phyloP scores from a whole-genome alignment of 2,113 vertebrate genomes.

The Pseudolaguvia tuberculata region DNA sequence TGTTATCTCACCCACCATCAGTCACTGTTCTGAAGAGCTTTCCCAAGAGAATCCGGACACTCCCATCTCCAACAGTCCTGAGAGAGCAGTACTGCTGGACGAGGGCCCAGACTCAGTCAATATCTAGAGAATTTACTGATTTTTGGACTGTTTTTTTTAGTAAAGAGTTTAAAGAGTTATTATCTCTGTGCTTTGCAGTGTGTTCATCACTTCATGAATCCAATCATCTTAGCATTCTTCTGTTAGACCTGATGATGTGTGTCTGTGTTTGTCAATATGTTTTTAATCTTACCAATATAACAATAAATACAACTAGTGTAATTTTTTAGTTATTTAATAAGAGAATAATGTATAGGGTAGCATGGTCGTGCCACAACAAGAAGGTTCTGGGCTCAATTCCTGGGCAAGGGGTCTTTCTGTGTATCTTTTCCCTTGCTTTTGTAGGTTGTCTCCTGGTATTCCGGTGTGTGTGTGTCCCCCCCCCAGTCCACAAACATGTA shows the following conservation, averaged over 20 bases:
- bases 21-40: slow-evolving; percentile 89
- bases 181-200: not conserved
- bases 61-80: slow-evolving; percentile 70
- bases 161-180: not conserved
- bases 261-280: slow-evolving; percentile 6
- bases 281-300: slow-evolving; percentile 8
- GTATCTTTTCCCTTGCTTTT: too few species aligned
- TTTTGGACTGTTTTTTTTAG: not conserved
- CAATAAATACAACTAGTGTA: not conserved
- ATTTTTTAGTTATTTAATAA: too few species aligned
- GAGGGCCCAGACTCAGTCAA: slow-evolving; percentile 70
- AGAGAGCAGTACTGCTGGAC: slow-evolving; percentile 61
- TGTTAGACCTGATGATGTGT: not conserved
- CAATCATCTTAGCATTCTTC: not conserved
- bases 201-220: not conserved
- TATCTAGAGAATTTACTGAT: slow-evolving; percentile 49
- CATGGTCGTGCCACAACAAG: too few species aligned
- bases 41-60: slow-evolving; percentile 74
- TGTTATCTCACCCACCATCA: slow-evolving; percentile 80
- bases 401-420: too few species aligned
- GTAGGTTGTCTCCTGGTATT: too few species aligned
- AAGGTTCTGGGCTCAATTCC: too few species aligned
- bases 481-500: too few species aligned
- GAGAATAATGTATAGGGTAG: too few species aligned
- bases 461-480: too few species aligned